Percentiles rank a stretch among this genome's conserved stretches.
Evolutionary conservation across 2,113 vertebrate genomes (phyloP).

Genomic region (Oreocharis arfaki): DNA sequence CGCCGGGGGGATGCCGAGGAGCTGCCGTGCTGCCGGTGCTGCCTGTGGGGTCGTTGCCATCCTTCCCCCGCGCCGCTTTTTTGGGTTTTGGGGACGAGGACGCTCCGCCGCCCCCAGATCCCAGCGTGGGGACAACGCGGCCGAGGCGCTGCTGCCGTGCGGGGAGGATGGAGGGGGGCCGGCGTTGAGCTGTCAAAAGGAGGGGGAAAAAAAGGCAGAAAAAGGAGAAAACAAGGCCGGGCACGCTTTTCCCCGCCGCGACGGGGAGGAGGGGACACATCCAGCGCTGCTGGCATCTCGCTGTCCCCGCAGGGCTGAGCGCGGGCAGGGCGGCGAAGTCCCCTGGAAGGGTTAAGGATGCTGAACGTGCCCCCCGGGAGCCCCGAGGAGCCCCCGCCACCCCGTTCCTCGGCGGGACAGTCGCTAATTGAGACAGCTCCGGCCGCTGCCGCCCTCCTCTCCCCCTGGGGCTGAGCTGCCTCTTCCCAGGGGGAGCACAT

Average conservation of each 20-base stretch:
- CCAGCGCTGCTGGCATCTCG: not conserved
- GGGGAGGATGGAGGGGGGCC: not conserved
- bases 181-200: not conserved
- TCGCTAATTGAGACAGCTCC: slow-evolving; percentile 81
- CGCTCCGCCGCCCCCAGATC: fast-evolving
- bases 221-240: not conserved
- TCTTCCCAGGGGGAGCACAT: slow-evolving; percentile 69
- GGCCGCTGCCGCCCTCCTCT: slow-evolving; percentile 76
- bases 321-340: no score
- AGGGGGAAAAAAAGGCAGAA: no score
- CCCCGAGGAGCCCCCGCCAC: not conserved
- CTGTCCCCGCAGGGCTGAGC: not conserved
- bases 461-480: slow-evolving; percentile 55
- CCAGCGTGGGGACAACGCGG: not conserved
- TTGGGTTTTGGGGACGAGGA: not conserved
- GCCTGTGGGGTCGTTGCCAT: fast-evolving
- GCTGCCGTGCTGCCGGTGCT: fast-evolving
- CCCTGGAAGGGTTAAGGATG: not conserved
- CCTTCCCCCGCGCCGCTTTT: fast-evolving
- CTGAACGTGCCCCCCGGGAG: not conserved
- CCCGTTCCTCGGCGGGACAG: not conserved
- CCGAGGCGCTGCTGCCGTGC: not conserved
- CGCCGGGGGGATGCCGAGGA: not conserved
- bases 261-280: fast-evolving
- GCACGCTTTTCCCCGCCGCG: not conserved